Percentiles rank a stretch among this genome's conserved stretches.
These are phyloP conservation scores for Xiphophorus hellerii DNA, from an alignment of 2,113 vertebrate species.

Conservation along the genomic window DNA sequence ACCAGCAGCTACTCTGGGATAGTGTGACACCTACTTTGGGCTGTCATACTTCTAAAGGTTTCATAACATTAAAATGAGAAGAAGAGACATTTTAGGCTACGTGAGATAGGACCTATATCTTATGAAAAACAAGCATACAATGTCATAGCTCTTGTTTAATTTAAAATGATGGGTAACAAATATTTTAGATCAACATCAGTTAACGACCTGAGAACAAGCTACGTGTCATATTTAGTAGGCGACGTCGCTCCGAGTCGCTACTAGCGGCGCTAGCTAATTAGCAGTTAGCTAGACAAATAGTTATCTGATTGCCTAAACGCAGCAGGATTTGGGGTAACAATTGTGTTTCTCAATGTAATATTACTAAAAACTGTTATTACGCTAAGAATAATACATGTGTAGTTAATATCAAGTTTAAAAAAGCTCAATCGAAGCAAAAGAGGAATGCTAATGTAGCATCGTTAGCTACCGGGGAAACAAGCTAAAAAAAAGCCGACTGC, in stretches of 20 bases:
- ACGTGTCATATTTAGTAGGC: conserved; percentile 73
- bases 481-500: conserved; percentile 42
- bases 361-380: fast-evolving
- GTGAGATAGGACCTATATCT: neutral
- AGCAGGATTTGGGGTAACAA: fast-evolving
- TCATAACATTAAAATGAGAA: neutral
- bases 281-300: conserved; percentile 26
- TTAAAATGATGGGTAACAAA: neutral
- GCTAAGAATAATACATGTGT: neutral
- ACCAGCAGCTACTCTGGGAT: neutral
- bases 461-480: conserved; percentile 52
- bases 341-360: fast-evolving
- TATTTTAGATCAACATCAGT: conserved; percentile 12
- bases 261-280: conserved; percentile 32
- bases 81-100: neutral
- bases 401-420: neutral
- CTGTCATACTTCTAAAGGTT: neutral
- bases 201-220: conserved; percentile 51
- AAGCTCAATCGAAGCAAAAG: conserved; percentile 13
- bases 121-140: neutral
- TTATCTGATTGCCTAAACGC: neutral
- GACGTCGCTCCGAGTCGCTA: conserved; percentile 58
- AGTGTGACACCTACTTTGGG: neutral
- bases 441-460: conserved; percentile 57
- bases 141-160: neutral